Percentiles rank a stretch among this genome's conserved stretches.
Conservation (phyloP, 2,113 vertebrate species). For the Chitala chitala region DNA sequence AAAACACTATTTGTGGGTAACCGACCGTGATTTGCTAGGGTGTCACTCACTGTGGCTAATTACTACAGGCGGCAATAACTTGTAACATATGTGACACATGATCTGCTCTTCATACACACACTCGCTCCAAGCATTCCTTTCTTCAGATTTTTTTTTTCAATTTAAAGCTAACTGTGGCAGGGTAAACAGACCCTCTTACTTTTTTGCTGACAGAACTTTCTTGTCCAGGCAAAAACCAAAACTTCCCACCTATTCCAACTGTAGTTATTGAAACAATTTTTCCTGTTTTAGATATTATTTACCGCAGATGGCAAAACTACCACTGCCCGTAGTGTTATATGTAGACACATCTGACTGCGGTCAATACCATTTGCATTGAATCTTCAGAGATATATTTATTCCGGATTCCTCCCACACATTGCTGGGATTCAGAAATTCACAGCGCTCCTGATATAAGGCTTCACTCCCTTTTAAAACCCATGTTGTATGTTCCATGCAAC, state of each 20-base stretch:
- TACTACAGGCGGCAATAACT: no score
- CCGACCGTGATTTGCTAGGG: neutral
- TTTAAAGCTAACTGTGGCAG: no score
- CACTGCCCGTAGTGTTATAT: neutral
- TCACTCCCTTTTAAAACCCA: neutral
- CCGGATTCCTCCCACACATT: neutral
- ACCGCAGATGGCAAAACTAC: neutral
- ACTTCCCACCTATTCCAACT: no score
- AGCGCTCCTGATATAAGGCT: neutral
- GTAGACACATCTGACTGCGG: neutral
- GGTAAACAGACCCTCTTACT: no score
- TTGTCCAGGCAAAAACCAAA: neutral
- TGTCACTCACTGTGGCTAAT: no score
- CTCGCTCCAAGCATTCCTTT: no score
- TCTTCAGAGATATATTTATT: neutral
- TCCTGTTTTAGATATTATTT: conserved; percentile 3
- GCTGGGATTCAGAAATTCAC: neutral
- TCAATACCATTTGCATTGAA: neutral
- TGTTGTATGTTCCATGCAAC: no score
- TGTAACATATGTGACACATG: no score
- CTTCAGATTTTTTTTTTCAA: neutral
- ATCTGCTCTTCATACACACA: no score
- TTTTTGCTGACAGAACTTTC: no score
- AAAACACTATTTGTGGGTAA: neutral
- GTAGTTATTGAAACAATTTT: neutral